Conservation (phyloP, 2,888 invertebrate genomes). For the Lampropteryx suffumata region DNA sequence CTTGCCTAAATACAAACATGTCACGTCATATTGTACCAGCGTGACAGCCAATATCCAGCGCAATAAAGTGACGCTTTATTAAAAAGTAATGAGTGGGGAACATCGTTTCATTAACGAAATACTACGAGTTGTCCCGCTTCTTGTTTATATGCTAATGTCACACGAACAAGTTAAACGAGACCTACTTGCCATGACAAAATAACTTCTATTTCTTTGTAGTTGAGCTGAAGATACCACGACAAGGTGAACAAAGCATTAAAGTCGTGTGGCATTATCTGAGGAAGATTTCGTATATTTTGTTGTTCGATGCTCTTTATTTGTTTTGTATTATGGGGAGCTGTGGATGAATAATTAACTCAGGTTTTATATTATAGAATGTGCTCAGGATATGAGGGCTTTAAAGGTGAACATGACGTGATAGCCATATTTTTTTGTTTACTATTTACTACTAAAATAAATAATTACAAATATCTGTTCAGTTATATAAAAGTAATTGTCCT, state of each 20-base stretch:
- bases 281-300: slow-evolving; percentile 32
- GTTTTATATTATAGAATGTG: not conserved
- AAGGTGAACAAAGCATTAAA: slow-evolving; percentile 10
- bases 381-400: not conserved
- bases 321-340: slow-evolving; percentile 14
- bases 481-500: no score
- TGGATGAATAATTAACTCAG: slow-evolving; percentile 14
- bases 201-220: not conserved
- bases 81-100: slow-evolving; percentile 34
- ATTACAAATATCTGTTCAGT: no score
- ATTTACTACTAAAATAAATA: no score
- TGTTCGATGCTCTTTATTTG: slow-evolving; percentile 31
- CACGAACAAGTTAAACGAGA: slow-evolving; percentile 32
- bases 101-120: slow-evolving; percentile 36
- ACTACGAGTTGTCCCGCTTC: slow-evolving; percentile 33
- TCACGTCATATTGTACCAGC: not conserved
- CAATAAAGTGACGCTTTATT: slow-evolving; percentile 27
- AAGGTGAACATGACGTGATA: not conserved
- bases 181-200: slow-evolving; percentile 3
- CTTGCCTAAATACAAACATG: no score
- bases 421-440: no score
- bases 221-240: slow-evolving; percentile 15
- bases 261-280: slow-evolving; percentile 27
- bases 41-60: slow-evolving; percentile 3
- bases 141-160: slow-evolving; percentile 43